Conservation (phyloP, 2,888 invertebrate species). For the Colletes collaris region DNA sequence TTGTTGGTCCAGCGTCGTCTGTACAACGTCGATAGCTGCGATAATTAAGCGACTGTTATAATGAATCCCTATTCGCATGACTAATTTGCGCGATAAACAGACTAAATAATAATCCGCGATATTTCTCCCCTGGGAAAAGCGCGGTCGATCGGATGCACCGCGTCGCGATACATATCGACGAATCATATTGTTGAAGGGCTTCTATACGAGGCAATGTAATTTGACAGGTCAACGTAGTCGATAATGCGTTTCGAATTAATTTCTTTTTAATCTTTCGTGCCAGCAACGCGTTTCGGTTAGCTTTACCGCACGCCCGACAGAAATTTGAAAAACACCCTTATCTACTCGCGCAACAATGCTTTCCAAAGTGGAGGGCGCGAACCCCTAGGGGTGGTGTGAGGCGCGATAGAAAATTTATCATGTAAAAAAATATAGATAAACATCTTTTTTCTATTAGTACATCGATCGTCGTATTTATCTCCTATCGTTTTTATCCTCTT, state of each 20-base stretch:
- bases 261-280: constrained; percentile 45
- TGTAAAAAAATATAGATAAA: too few relatives aligned
- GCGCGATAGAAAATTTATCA: too few relatives aligned
- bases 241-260: constrained; percentile 56
- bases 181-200: constrained; percentile 54
- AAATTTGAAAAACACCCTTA: too few relatives aligned
- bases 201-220: constrained; percentile 51
- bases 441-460: too few relatives aligned
- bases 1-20: constrained; percentile 57
- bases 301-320: too few relatives aligned
- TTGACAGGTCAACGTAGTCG: constrained; percentile 59
- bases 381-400: too few relatives aligned
- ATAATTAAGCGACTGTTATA: constrained; percentile 73
- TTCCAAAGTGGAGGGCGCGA: too few relatives aligned
- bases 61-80: constrained; percentile 74
- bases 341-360: too few relatives aligned
- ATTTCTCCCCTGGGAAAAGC: constrained; percentile 68
- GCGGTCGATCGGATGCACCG: constrained; percentile 62
- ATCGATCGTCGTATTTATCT: too few relatives aligned
- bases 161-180: constrained; percentile 42
- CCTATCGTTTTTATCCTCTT: too few relatives aligned
- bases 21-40: constrained; percentile 62
- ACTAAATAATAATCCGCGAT: constrained; percentile 73
- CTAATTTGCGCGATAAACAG: constrained; percentile 74
- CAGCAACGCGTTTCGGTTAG: constrained; percentile 17